Evolutionary conservation across 64 coral and sea anemone genomes (phyloP).

Genomic region (Stylophora pistillata): DNA sequence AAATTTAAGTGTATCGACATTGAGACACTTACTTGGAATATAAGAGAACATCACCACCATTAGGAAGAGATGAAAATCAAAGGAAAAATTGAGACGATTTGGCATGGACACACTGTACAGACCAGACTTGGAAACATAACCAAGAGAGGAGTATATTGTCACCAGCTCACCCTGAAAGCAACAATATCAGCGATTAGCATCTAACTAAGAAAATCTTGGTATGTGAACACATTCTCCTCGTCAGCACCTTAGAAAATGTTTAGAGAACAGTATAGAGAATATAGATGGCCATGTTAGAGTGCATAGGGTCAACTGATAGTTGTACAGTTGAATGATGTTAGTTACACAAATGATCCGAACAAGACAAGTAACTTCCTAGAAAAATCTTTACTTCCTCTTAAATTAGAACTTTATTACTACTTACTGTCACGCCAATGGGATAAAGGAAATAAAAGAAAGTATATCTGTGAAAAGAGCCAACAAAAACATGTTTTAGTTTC

Average conservation of each 20-base stretch:
- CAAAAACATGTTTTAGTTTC: background rate
- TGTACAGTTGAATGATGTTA: too few relatives aligned
- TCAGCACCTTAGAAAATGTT: too few relatives aligned
- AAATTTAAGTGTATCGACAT: too few relatives aligned
- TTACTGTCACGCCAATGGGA: slow-evolving; percentile 81
- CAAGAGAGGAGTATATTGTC: slow-evolving; percentile 75
- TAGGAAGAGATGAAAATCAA: slow-evolving; percentile 73
- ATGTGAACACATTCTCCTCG: too few relatives aligned
- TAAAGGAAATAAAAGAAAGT: slow-evolving; percentile 86
- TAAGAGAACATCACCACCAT: slow-evolving; percentile 83
- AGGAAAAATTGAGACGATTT: slow-evolving; percentile 67
- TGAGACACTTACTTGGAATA: slow-evolving; percentile 71
- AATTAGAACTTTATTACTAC: slow-evolving; percentile 1
- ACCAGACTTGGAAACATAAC: slow-evolving; percentile 58
- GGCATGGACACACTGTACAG: slow-evolving; percentile 75
- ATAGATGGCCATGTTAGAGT: too few relatives aligned
- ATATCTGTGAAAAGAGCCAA: slow-evolving; percentile 44
- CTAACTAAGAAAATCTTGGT: too few relatives aligned
- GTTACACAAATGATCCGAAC: too few relatives aligned
- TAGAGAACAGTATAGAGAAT: too few relatives aligned
- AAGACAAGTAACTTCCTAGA: too few relatives aligned
- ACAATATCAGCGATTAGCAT: too few relatives aligned
- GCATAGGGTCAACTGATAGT: too few relatives aligned
- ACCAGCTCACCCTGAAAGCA: slow-evolving; percentile 68
- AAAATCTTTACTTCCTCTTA: too few relatives aligned